Evolutionary conservation across 2,113 vertebrate species (phyloP).

Genomic region (Pithys albifrons): DNA sequence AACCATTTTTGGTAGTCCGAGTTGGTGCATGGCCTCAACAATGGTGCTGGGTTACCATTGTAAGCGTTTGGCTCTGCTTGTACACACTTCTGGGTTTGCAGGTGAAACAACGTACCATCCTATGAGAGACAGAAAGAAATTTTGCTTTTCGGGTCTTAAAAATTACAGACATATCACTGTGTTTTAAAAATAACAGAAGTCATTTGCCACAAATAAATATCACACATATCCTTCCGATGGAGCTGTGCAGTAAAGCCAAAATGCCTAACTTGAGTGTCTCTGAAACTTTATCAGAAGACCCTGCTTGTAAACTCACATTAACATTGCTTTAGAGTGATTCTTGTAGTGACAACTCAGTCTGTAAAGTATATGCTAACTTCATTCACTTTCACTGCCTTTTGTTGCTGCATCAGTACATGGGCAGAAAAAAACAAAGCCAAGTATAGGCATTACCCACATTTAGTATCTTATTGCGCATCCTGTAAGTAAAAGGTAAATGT

Average conservation of each 20-base stretch:
- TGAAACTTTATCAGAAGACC: neutral
- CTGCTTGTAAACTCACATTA: neutral
- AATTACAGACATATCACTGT: neutral
- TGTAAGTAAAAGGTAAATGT: neutral
- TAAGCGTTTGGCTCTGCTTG: conserved; percentile 75
- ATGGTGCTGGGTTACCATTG: conserved; percentile 76
- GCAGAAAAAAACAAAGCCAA: neutral
- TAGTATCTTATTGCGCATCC: neutral
- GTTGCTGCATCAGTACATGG: neutral
- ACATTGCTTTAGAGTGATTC: neutral
- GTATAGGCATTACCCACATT: neutral
- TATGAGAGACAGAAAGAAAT: conserved; percentile 62
- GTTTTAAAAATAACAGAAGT: neutral
- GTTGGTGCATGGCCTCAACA: conserved; percentile 80
- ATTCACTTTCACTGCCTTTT: neutral
- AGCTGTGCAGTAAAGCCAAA: neutral
- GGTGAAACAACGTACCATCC: conserved; percentile 87
- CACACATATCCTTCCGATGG: neutral
- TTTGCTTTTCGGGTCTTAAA: neutral
- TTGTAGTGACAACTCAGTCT: neutral
- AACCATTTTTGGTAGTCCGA: conserved; percentile 87
- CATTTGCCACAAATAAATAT: neutral
- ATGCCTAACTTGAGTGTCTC: neutral
- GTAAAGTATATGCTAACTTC: neutral
- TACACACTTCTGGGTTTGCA: conserved; percentile 84